These are phyloP conservation scores for Eupithecia insigniata DNA, from an alignment of 2,888 invertebrate genomes.

Conservation along the genomic window DNA sequence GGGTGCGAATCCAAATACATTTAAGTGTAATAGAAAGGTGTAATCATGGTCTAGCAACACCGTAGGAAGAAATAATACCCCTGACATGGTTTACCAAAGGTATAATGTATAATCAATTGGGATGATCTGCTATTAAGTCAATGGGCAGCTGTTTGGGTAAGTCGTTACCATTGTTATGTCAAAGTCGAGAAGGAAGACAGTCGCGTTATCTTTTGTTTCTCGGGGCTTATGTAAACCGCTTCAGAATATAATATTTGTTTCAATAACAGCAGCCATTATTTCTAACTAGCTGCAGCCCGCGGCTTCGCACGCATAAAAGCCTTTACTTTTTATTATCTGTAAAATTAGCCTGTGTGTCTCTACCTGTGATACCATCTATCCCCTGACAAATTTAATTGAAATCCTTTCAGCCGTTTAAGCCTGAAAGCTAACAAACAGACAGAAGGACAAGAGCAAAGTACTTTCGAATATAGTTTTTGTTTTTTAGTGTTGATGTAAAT, in stretches of 20 bases:
- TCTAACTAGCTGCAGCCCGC: no score
- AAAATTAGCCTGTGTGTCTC: no score
- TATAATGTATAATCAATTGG: slow-evolving; percentile 35
- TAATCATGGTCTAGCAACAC: slow-evolving; percentile 26
- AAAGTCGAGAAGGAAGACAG: neutral
- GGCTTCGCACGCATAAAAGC: no score
- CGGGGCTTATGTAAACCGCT: neutral
- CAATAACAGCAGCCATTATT: neutral
- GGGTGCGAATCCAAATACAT: slow-evolving; percentile 24
- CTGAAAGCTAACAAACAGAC: no score
- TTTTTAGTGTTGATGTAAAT: no score
- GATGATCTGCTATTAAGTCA: slow-evolving; percentile 23
- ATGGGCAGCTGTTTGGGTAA: slow-evolving; percentile 28
- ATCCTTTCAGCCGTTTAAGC: no score
- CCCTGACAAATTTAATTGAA: no score
- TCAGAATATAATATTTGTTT: neutral
- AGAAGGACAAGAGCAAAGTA: no score
- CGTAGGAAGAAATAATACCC: neutral
- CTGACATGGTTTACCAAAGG: slow-evolving; percentile 23
- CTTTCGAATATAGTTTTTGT: no score
- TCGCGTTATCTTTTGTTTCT: neutral
- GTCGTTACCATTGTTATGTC: slow-evolving; percentile 6
- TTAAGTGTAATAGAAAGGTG: slow-evolving; percentile 31
- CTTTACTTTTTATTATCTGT: no score
- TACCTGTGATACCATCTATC: no score